Conservation (phyloP, 2,797 vertebrate genomes). For the Myotis myotis region DNA sequence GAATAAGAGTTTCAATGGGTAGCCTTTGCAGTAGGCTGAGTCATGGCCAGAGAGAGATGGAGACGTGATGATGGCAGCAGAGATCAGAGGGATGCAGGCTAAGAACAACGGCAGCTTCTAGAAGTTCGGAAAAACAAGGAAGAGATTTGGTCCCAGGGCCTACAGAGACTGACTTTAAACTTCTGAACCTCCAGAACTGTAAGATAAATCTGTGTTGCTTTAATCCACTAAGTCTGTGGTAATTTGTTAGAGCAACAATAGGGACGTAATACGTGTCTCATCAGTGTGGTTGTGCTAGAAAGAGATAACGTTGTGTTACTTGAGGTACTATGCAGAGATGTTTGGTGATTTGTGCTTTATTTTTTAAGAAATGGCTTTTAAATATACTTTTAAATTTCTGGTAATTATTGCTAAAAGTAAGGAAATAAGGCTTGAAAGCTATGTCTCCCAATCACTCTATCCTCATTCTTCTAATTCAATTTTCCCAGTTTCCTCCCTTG, state of each 20-base stretch:
- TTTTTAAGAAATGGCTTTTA: background rate
- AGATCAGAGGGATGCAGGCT: background rate
- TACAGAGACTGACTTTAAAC: background rate
- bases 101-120: background rate
- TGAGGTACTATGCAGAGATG: background rate
- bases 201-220: background rate
- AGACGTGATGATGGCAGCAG: background rate
- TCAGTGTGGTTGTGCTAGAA: conserved; percentile 4
- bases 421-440: background rate
- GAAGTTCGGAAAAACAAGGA: background rate
- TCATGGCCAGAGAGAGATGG: background rate
- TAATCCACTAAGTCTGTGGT: background rate
- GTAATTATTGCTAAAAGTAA: conserved; percentile 16
- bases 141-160: background rate
- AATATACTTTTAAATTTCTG: conserved; percentile 7
- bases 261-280: background rate
- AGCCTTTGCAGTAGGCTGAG: background rate
- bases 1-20: background rate
- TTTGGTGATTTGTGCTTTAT: background rate
- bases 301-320: background rate
- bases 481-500: conserved; percentile 24
- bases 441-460: background rate
- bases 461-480: background rate
- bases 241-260: background rate
- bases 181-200: background rate